phyloP scores from a whole-genome alignment of 2,113 vertebrate genomes.

The Pampusana beccarii region DNA sequence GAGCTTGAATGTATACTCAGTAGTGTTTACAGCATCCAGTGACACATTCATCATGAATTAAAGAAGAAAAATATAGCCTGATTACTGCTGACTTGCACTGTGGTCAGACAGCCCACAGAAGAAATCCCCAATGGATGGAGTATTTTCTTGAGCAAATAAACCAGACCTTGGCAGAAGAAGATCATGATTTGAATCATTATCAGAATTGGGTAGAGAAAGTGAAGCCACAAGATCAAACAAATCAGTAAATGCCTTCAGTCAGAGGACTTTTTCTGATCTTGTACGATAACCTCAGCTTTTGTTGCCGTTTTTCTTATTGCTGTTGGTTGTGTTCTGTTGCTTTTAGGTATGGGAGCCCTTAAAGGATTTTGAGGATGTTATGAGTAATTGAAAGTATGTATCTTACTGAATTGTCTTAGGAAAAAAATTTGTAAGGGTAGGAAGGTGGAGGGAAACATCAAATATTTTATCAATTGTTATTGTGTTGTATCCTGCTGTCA shows the following conservation, averaged over 20 bases:
- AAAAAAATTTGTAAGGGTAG: not conserved
- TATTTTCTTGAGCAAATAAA: conserved; percentile 18
- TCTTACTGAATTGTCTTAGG: conserved; percentile 39
- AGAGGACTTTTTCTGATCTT: conserved; percentile 63
- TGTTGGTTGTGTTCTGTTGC: conserved; percentile 31
- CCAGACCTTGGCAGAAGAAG: not conserved
- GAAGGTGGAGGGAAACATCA: not conserved
- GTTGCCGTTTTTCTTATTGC: conserved; percentile 43
- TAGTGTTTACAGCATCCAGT: conserved; percentile 80
- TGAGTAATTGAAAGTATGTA: not conserved
- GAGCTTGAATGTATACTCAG: conserved; percentile 80
- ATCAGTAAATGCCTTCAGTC: conserved; percentile 70
- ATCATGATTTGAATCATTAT: not conserved
- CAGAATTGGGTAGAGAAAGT: conserved; percentile 1
- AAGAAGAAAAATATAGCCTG: conserved; percentile 36
- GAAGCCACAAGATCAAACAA: conserved; percentile 27
- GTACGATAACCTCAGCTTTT: conserved; percentile 63
- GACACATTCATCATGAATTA: conserved; percentile 60
- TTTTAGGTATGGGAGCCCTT: conserved; percentile 36
- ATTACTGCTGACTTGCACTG: conserved; percentile 27
- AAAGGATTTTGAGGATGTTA: conserved; percentile 37
- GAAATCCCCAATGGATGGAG: not conserved
- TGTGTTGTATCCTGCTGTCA: conserved; percentile 20
- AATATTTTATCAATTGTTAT: conserved; percentile 17
- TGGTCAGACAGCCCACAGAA: conserved; percentile 6